Evolutionary conservation across 2,888 invertebrate genomes (phyloP).

Genomic region (Pristionchus japonicus): DNA sequence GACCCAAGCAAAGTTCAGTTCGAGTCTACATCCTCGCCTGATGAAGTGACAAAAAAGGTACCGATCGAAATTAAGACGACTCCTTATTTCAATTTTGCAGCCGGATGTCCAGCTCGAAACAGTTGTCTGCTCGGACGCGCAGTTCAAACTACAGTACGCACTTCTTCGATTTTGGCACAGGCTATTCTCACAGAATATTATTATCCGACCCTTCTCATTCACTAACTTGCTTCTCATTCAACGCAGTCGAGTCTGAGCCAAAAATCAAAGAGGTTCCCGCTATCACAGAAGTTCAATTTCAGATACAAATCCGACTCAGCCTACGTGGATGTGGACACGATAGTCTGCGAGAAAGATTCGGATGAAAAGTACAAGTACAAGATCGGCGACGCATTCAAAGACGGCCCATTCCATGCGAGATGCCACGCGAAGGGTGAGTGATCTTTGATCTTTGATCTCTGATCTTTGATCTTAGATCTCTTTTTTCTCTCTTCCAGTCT

Average conservation of each 20-base stretch:
- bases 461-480: conserved; percentile 14
- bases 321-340: not conserved
- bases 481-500: not conserved
- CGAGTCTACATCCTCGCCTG: not conserved
- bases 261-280: no score
- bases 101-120: not conserved
- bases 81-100: not conserved
- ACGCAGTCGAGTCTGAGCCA: no score
- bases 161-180: no score
- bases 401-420: not conserved
- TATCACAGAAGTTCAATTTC: no score
- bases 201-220: no score
- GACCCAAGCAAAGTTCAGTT: not conserved
- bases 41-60: not conserved
- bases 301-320: not conserved
- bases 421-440: not conserved
- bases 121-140: not conserved
- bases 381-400: not conserved
- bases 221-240: no score
- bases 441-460: not conserved
- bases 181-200: no score
- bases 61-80: not conserved
- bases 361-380: no score
- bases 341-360: not conserved
- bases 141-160: not conserved